Evolutionary conservation across 64 coral and sea anemone species (phyloP), one percentile per base, ranked within the genome.

Genomic region (Stichodactyla helianthus): DNA sequence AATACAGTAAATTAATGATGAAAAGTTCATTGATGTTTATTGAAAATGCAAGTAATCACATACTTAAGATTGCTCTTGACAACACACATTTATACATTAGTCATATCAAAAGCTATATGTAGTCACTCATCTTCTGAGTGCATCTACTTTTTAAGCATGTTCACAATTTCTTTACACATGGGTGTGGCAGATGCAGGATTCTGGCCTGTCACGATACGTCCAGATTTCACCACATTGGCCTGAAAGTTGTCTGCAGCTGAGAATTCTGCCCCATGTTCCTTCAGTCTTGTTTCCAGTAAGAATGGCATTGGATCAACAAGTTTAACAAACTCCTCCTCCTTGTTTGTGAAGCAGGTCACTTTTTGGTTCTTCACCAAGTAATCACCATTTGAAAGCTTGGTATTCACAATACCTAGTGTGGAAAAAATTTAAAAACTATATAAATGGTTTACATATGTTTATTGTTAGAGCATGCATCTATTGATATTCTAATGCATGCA

Each of bases 131-230:
- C 9, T 58, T 11, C 68, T 28, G 4, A 11, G 11, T 23, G 10
- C 27, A 23, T n/a, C 35, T 86, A 83, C 79, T 92, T 86, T 78
- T 88, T 51, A 17, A 82, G 71, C 54, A 95, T 80, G 23, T 95
- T 68, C 54, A 98, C 96, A 77, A 98, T 90, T 82, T 70, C 81
- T 79, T 98, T 84, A 18, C 86, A 93, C 17, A 95, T 71, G 27
- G 87, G 90, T 61, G 96, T 92, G n/a, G 96, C 96, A 65, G 96
- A 98, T 6, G 84, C 87, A 8, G 96, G 96, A 51, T 98, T 98
- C 84, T 98, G 96, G 26, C 96, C 96, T 6, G 96, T 98, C 10
- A 74, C 78, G 20, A 98, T 82, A 76, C 86, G 88, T 6, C 59
- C 70, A 57, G 77, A 92, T 18, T 87, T 90, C 31, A 77, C 77